Percentiles rank a stretch among this genome's conserved stretches.
Conservation (phyloP, 2,888 invertebrate genomes). For the Athetis lepigone region DNA sequence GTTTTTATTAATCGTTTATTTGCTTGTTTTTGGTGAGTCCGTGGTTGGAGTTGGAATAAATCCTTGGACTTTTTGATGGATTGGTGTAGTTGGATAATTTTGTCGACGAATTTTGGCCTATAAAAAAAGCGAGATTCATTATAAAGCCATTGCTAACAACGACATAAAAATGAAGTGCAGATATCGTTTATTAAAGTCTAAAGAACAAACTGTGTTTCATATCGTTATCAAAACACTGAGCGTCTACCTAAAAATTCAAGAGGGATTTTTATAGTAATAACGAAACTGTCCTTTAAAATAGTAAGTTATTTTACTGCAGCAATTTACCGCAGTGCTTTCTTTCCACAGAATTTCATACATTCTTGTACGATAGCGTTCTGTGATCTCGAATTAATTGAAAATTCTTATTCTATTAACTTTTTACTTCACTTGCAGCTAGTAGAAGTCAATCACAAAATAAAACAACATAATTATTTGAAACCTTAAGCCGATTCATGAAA, state of each 20-base stretch:
- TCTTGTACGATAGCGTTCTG: conserved; percentile 31
- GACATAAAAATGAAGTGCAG: too few relatives aligned
- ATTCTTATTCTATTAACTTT: conserved; percentile 10
- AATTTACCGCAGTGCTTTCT: conserved; percentile 43
- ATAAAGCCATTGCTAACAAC: too few relatives aligned
- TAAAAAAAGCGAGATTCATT: too few relatives aligned
- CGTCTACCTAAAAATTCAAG: conserved; percentile 18
- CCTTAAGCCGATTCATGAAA: conserved; percentile 19
- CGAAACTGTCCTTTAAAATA: conserved; percentile 44
- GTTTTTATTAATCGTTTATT: conserved; percentile 59
- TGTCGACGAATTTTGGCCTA: neutral
- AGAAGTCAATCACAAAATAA: conserved; percentile 4
- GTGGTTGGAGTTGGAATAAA: conserved; percentile 5
- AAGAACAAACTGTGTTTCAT: neutral
- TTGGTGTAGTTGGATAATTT: neutral
- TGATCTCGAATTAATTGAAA: conserved; percentile 26
- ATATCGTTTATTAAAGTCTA: too few relatives aligned
- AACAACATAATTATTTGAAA: conserved; percentile 15
- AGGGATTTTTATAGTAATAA: conserved; percentile 28
- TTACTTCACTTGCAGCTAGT: neutral
- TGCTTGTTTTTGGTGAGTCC: conserved; percentile 32
- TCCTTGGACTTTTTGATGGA: conserved; percentile 3
- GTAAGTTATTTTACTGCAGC: conserved; percentile 44
- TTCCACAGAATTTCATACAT: conserved; percentile 41
- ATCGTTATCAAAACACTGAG: conserved; percentile 6